A percentile compares a stretch with the other conserved stretches of the same genome.
Evolutionary conservation across 2,797 vertebrate genomes (phyloP).

Genomic region (Anniella stebbinsi): DNA sequence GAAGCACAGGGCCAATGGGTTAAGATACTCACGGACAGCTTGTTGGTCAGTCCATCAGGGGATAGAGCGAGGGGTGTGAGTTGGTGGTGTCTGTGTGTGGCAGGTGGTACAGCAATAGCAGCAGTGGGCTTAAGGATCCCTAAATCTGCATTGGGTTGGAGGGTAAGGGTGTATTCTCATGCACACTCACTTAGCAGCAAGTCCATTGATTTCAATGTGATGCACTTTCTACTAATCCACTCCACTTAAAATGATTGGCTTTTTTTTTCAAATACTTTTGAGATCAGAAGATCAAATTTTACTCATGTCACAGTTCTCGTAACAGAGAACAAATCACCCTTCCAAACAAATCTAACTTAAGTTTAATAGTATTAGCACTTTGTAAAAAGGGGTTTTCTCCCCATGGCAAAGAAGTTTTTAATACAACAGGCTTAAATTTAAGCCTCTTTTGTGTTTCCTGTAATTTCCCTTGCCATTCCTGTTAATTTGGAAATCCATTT

Average conservation of each 20-base stretch:
- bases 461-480: constrained; percentile 38
- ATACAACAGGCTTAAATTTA: constrained; percentile 17
- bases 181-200: neutral
- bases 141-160: neutral
- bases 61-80: too few species aligned
- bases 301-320: neutral
- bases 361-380: constrained; percentile 14
- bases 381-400: neutral
- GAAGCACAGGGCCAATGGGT: too few species aligned
- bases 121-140: neutral
- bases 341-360: neutral
- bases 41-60: too few species aligned
- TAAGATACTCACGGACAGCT: too few species aligned
- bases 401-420: neutral
- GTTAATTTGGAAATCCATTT: constrained; percentile 15
- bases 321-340: neutral
- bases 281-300: constrained; percentile 18
- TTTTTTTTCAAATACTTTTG: neutral
- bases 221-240: neutral
- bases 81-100: too few species aligned
- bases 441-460: constrained; percentile 10
- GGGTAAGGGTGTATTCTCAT: neutral
- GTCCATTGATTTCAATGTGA: neutral
- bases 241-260: neutral
- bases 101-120: too few species aligned